phyloP scores from a whole-genome alignment of 2,797 vertebrate species.

The Protosalanx chinensis region DNA sequence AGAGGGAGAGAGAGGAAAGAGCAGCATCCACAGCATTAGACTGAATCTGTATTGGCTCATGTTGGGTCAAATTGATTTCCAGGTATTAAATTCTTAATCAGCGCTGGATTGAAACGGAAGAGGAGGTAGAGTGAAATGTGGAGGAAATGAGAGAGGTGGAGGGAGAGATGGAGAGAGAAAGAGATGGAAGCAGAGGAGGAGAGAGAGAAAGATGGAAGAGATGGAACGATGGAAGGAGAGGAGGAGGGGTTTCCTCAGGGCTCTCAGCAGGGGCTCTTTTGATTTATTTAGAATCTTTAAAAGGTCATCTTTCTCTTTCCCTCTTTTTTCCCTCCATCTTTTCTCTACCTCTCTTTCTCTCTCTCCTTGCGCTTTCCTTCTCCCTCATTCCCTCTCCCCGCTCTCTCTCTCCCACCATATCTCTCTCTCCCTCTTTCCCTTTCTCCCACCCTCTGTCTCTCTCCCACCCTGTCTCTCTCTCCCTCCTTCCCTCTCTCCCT shows the following conservation, averaged over 20 bases:
- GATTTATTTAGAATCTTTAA: constrained; percentile 48
- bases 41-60: constrained; percentile 29
- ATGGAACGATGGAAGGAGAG: constrained; percentile 4
- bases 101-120: constrained; percentile 26
- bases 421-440: neutral
- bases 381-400: constrained; percentile 35
- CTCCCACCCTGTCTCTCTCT: constrained; percentile 18
- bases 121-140: neutral
- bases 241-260: neutral
- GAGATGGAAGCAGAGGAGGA: constrained; percentile 9
- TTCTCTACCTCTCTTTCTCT: neutral
- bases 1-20: too few relatives aligned
- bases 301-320: constrained; percentile 38
- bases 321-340: neutral
- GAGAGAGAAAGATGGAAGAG: constrained; percentile 17
- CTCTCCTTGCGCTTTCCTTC: neutral
- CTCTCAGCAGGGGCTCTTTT: constrained; percentile 1
- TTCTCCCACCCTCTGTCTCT: neutral
- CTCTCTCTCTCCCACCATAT: neutral
- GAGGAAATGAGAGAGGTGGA: constrained; percentile 18
- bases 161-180: constrained; percentile 18
- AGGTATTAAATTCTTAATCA: constrained; percentile 51
- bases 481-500: constrained; percentile 45
- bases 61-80: constrained; percentile 50
- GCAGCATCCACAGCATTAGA: neutral